Conservation (phyloP, 2,888 invertebrate species). For the Drosophila stalkeri region DNA sequence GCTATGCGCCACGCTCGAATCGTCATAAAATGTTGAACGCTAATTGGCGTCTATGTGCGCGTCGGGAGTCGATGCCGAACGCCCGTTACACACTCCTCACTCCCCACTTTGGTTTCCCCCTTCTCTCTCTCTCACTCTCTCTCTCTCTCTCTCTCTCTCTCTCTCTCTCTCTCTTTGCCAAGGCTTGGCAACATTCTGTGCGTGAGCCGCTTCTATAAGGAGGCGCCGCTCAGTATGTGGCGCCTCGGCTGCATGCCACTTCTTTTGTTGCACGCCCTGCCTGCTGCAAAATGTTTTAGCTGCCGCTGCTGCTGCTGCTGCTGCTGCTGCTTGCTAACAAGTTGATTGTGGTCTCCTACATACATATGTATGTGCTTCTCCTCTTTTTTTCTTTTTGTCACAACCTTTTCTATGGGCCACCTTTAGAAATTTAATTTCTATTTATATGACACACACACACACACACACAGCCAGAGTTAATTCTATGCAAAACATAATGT, state of each 20-base stretch:
- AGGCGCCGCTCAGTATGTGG: conserved; percentile 60
- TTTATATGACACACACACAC: conserved; percentile 39
- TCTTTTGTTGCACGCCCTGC: conserved; percentile 55
- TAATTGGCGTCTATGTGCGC: conserved; percentile 77
- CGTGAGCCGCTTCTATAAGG: conserved; percentile 64
- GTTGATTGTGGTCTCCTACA: conserved; percentile 39
- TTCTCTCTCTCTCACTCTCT: conserved; percentile 3
- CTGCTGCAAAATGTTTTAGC: conserved; percentile 10
- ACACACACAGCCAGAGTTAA: not conserved
- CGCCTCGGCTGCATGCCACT: conserved; percentile 53
- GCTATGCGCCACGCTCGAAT: conserved; percentile 71
- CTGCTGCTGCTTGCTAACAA: conserved; percentile 50
- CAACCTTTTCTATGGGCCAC: conserved; percentile 34
- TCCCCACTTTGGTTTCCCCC: not conserved
- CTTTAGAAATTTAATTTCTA: conserved; percentile 54
- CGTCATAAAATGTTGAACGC: conserved; percentile 81
- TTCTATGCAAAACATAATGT: conserved; percentile 18
- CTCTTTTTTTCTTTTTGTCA: not conserved
- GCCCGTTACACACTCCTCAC: not conserved
- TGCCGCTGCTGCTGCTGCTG: conserved; percentile 20
- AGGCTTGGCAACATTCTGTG: conserved; percentile 38
- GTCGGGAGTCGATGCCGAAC: conserved; percentile 47
- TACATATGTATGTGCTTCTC: not conserved
- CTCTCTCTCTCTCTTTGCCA: not conserved
- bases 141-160: conserved; percentile 4